phyloP scores from a whole-genome alignment of 1,140 invertebrate species.

The Mya arenaria region DNA sequence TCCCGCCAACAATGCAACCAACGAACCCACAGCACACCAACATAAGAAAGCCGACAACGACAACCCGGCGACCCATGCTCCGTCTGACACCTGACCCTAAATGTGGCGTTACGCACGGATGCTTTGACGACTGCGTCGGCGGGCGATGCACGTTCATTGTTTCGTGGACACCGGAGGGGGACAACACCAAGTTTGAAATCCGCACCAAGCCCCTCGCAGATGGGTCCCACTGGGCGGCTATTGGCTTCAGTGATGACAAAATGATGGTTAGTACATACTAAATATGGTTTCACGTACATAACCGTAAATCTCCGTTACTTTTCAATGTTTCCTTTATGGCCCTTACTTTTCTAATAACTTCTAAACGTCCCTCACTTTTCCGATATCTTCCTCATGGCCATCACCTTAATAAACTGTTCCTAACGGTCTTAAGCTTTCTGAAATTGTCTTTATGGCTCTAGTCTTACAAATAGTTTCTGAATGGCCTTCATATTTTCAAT shows the following conservation, averaged over 20 bases:
- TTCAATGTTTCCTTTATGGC: no score
- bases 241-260: constrained; percentile 52
- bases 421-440: no score
- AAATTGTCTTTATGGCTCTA: no score
- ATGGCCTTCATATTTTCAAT: no score
- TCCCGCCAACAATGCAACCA: not conserved
- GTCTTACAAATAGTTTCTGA: no score
- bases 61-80: not conserved
- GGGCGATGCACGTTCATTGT: constrained; percentile 43
- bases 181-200: constrained; percentile 38
- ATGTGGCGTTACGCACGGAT: constrained; percentile 45
- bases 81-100: not conserved
- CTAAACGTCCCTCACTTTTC: no score
- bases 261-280: constrained; percentile 58
- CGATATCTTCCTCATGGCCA: no score
- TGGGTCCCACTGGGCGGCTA: constrained; percentile 40
- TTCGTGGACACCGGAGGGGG: constrained; percentile 35
- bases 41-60: not conserved
- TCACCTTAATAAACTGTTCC: no score
- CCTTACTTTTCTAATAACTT: no score
- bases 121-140: constrained; percentile 47
- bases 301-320: no score
- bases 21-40: not conserved
- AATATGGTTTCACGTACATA: no score
- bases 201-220: constrained; percentile 6